Base-by-base conservation (phyloP, 2,113 vertebrate species). In the Pyxicephalus adspersus region DNA sequence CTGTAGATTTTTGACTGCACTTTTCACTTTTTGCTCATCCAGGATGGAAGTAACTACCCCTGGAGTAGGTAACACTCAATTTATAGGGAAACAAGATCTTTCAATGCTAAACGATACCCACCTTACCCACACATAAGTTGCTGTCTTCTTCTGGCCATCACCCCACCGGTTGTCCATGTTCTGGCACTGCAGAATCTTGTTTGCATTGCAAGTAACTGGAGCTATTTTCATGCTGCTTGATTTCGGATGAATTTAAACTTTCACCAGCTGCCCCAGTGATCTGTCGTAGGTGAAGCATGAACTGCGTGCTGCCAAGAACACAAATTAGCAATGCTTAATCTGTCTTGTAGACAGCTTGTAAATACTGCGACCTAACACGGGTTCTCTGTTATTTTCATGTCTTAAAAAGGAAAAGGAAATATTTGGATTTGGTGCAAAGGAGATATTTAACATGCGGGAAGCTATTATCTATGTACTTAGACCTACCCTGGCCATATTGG, bases 221-320 rank as follows among this genome's bases (percentile, higher is more conserved):
- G 2, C 11, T 61, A 15, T 16, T 61, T 25, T 61, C 58, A 61
- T 61, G 16, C 58, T 57, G 28, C 29, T 74, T 60, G 71, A 60
- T 25, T 38, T 74, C 20, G 23, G 18, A 31, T 31, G 26, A 29
- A 55, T 57, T 57, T n/a, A 61, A n/a, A 57, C 20, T 57, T 31
- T 31, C 31, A 55, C 34, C 29, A 58, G 15, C 20, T 38, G 70
- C 34, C 71, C 15, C 13, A 25, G 13, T 61, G 58, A 25, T 61
- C 22, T 60, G n/a, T 29, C 34, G 52, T 73, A 57, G 70, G 52
- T n/a, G 16, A 73, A 15, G 54, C 29, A 58, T 74, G 54, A 58
- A 18, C 4, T 34, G 26, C 11, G 55, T 58, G 22, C 31, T 73
- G 52, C 54, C 70, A 73, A 54, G 25, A 73, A 57, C 57, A 74